Percentiles rank a stretch among this genome's conserved stretches.
Evolutionary conservation across 1,140 invertebrate genomes (phyloP).

Genomic region (Chelonus insularis): DNA sequence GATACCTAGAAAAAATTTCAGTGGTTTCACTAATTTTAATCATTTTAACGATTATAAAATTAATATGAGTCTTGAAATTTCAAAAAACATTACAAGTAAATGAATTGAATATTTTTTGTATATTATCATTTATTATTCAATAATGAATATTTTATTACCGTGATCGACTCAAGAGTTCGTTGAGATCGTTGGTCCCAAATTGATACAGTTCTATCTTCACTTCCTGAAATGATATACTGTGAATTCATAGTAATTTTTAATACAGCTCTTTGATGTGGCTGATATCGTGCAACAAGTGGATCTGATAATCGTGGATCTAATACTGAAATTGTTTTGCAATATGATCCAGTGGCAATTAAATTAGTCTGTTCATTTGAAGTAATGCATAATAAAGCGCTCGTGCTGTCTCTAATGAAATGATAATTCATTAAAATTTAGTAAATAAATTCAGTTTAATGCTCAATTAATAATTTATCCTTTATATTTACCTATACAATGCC

Average conservation of each 20-base stretch:
- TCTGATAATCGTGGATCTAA: slow-evolving; percentile 43
- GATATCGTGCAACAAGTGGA: slow-evolving; percentile 37
- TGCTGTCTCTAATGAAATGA: slow-evolving; percentile 34
- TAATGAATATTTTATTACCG: slow-evolving; percentile 31
- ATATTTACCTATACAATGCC: slow-evolving; percentile 36
- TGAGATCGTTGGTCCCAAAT: slow-evolving; percentile 50
- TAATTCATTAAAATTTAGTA: no score
- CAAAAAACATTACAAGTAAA: no score
- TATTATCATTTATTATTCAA: not conserved
- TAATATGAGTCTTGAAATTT: not conserved
- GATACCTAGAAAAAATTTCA: slow-evolving; percentile 37
- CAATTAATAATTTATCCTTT: not conserved
- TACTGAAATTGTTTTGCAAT: slow-evolving; percentile 41
- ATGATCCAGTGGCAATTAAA: slow-evolving; percentile 47
- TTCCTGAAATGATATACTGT: slow-evolving; percentile 48
- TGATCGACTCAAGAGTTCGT: slow-evolving; percentile 40
- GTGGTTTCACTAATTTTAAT: not conserved
- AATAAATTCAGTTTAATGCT: no score
- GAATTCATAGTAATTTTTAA: slow-evolving; percentile 48
- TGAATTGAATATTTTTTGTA: no score
- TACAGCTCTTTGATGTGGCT: slow-evolving; percentile 45
- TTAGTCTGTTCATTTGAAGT: slow-evolving; percentile 40
- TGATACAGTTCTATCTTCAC: slow-evolving; percentile 50
- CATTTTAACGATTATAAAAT: not conserved
- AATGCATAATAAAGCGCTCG: slow-evolving; percentile 44